Conservation (phyloP, 2,888 invertebrate genomes). For the Caenorhabditis panamensis region DNA sequence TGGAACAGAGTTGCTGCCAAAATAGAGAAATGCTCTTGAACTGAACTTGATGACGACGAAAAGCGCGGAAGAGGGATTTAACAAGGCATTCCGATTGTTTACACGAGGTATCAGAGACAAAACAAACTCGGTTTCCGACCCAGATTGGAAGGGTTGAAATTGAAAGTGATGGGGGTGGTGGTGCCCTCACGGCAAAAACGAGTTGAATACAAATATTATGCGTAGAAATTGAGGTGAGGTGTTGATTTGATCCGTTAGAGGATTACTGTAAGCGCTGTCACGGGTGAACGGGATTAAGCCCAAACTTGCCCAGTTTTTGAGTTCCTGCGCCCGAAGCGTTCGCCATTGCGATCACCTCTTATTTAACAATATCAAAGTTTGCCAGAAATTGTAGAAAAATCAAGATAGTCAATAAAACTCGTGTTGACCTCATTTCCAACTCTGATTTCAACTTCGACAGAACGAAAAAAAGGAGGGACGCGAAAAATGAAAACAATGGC, state of each 20-base stretch:
- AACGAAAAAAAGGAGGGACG: not conserved
- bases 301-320: too few species aligned
- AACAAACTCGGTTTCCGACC: slow-evolving; percentile 9
- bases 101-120: slow-evolving; percentile 8
- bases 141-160: slow-evolving; percentile 1
- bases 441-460: not conserved
- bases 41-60: not conserved
- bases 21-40: not conserved
- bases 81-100: not conserved
- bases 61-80: not conserved
- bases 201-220: not conserved
- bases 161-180: not conserved
- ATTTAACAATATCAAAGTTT: too few species aligned
- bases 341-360: too few species aligned
- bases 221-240: not conserved
- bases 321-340: too few species aligned
- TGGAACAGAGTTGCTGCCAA: too few species aligned
- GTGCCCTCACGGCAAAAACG: not conserved
- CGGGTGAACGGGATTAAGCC: not conserved
- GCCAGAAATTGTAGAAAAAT: too few species aligned
- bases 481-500: not conserved
- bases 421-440: not conserved
- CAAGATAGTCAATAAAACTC: too few species aligned
- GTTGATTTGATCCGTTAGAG: not conserved
- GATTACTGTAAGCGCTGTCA: not conserved